phyloP scores from a whole-genome alignment of 2,113 vertebrate species.

The Poeciliopsis retropinna region DNA sequence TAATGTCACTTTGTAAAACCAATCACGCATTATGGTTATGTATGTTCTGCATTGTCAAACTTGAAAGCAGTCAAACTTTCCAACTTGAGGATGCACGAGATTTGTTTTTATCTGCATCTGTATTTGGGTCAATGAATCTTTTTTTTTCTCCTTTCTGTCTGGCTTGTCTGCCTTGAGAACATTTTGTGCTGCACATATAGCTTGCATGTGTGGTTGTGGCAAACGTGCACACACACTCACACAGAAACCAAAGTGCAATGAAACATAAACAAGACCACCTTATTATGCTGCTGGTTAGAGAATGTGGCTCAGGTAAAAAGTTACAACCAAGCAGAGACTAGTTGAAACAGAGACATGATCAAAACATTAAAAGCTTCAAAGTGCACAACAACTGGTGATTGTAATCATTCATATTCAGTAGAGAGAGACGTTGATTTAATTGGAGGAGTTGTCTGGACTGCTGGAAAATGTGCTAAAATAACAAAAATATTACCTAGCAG shows the following conservation, averaged over 20 bases:
- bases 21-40: background rate
- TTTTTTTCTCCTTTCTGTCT: background rate
- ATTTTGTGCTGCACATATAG: background rate
- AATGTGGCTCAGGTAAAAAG: background rate
- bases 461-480: no score
- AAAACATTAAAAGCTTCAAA: background rate
- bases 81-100: no score
- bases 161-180: background rate
- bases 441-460: no score
- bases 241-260: background rate
- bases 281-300: background rate
- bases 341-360: no score
- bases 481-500: no score
- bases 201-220: background rate
- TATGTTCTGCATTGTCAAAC: background rate
- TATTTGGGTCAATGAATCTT: no score
- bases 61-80: background rate
- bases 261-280: background rate
- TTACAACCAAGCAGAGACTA: background rate
- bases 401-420: no score
- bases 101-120: no score
- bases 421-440: no score
- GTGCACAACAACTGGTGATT: no score
- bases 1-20: background rate
- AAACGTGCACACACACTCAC: background rate